Conservation (phyloP, 2,888 invertebrate genomes). For the Andrena bicolor region DNA sequence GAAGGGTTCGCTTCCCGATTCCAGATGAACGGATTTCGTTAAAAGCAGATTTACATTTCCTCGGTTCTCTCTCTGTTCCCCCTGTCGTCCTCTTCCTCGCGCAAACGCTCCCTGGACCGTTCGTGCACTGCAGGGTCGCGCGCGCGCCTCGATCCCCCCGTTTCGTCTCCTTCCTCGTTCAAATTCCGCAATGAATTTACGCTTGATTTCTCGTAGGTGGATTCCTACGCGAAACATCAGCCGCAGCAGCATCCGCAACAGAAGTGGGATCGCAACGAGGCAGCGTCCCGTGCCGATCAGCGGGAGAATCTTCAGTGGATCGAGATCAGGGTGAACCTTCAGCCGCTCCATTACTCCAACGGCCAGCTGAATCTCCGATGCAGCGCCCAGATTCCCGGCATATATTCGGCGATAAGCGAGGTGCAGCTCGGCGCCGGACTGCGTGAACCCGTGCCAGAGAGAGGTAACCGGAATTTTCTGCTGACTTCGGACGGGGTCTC, state of each 20-base stretch:
- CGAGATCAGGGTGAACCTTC: slow-evolving; percentile 87
- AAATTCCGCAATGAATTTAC: slow-evolving; percentile 49
- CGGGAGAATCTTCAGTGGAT: slow-evolving; percentile 86
- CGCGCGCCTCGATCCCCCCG: slow-evolving; percentile 10
- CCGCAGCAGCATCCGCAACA: slow-evolving; percentile 66
- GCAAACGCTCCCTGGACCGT: slow-evolving; percentile 11
- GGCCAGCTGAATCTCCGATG: slow-evolving; percentile 90
- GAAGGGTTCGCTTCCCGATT: slow-evolving; percentile 62
- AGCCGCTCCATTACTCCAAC: slow-evolving; percentile 87
- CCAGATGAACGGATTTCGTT: slow-evolving; percentile 76
- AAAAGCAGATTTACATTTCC: slow-evolving; percentile 79
- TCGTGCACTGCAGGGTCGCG: slow-evolving; percentile 18
- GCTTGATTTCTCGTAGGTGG: slow-evolving; percentile 76
- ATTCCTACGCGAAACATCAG: slow-evolving; percentile 71
- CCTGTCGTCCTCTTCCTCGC: not conserved
- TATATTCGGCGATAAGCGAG: slow-evolving; percentile 90
- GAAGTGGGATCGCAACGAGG: slow-evolving; percentile 65
- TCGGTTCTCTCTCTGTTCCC: slow-evolving; percentile 30
- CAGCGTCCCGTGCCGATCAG: slow-evolving; percentile 52
- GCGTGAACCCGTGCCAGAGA: slow-evolving; percentile 92
- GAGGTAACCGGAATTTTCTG: slow-evolving; percentile 86
- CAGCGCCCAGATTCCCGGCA: slow-evolving; percentile 89
- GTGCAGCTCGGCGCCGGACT: slow-evolving; percentile 89
- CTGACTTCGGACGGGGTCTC: slow-evolving; percentile 1
- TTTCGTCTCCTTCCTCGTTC: not conserved